A percentile compares a stretch with the other conserved stretches of the same genome.
Evolutionary conservation across 2,797 vertebrate species (phyloP).

Genomic region (Cyprinella venusta): DNA sequence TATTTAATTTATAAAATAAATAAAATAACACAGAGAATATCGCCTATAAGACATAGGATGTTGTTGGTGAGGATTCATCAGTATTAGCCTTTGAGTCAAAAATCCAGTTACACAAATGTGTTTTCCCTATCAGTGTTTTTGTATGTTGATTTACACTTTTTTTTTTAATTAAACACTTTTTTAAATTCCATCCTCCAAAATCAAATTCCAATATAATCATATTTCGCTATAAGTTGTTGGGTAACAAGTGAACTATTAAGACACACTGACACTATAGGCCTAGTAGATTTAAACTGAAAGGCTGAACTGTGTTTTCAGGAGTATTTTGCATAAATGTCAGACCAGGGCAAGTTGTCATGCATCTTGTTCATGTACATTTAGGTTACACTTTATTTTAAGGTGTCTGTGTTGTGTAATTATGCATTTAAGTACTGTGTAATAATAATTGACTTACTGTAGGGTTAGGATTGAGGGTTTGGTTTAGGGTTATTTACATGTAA

Average conservation of each 20-base stretch:
- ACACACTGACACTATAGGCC: not conserved
- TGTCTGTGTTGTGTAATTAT: too few relatives aligned
- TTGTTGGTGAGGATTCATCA: not conserved
- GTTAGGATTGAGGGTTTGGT: too few relatives aligned
- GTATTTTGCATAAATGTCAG: not conserved
- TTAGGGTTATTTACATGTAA: too few relatives aligned
- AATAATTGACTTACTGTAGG: too few relatives aligned
- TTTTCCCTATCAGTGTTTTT: not conserved
- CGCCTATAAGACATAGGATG: not conserved
- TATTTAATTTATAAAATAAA: not conserved
- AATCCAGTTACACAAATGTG: not conserved
- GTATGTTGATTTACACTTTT: not conserved
- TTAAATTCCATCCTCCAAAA: not conserved
- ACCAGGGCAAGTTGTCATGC: not conserved
- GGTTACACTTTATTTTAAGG: too few relatives aligned
- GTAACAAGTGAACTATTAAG: not conserved
- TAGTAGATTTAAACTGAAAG: not conserved
- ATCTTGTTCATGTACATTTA: too few relatives aligned
- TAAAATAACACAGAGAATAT: not conserved
- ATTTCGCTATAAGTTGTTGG: not conserved
- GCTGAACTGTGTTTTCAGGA: not conserved
- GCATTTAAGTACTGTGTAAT: too few relatives aligned
- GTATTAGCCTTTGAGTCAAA: not conserved
- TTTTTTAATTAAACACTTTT: not conserved
- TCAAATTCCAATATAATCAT: conserved; percentile 7